Evolutionary conservation across 2,797 vertebrate genomes (phyloP).

Genomic region (Pelochelys cantorii): DNA sequence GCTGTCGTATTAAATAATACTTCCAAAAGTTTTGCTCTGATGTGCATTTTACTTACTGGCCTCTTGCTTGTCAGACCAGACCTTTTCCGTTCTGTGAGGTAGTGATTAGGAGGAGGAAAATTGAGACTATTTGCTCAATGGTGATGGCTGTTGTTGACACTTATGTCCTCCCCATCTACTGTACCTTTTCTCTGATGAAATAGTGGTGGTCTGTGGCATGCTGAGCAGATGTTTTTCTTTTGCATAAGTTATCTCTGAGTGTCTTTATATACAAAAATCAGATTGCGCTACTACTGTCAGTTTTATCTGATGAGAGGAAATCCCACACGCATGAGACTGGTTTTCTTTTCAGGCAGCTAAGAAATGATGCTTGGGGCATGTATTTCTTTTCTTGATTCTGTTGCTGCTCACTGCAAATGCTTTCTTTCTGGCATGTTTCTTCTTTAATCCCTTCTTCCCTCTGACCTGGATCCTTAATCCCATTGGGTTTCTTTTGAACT

Average conservation of each 20-base stretch:
- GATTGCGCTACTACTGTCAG: slow-evolving; percentile 80
- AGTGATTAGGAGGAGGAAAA: slow-evolving; percentile 71
- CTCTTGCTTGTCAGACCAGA: not conserved
- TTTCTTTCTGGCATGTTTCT: slow-evolving; percentile 80
- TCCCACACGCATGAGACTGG: slow-evolving; percentile 80
- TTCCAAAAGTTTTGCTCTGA: not conserved
- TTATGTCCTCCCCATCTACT: slow-evolving; percentile 60
- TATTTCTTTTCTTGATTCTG: slow-evolving; percentile 76
- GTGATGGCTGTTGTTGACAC: slow-evolving; percentile 63
- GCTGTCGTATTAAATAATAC: slow-evolving; percentile 19
- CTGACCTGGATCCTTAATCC: slow-evolving; percentile 77
- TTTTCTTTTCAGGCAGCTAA: slow-evolving; percentile 80
- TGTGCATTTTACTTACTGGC: slow-evolving; percentile 58
- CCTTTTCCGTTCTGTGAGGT: slow-evolving; percentile 33
- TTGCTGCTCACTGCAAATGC: slow-evolving; percentile 78
- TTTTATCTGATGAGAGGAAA: slow-evolving; percentile 81
- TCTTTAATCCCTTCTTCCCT: slow-evolving; percentile 78
- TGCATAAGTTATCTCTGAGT: slow-evolving; percentile 74
- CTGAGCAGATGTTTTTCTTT: slow-evolving; percentile 79
- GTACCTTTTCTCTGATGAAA: slow-evolving; percentile 63
- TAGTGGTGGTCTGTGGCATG: slow-evolving; percentile 72
- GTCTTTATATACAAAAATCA: slow-evolving; percentile 79
- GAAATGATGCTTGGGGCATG: slow-evolving; percentile 72
- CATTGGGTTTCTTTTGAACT: slow-evolving; percentile 79
- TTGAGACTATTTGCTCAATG: slow-evolving; percentile 65